Base-by-base conservation (phyloP, 2,113 vertebrate species). In the Mesoclemmys tuberculata region DNA sequence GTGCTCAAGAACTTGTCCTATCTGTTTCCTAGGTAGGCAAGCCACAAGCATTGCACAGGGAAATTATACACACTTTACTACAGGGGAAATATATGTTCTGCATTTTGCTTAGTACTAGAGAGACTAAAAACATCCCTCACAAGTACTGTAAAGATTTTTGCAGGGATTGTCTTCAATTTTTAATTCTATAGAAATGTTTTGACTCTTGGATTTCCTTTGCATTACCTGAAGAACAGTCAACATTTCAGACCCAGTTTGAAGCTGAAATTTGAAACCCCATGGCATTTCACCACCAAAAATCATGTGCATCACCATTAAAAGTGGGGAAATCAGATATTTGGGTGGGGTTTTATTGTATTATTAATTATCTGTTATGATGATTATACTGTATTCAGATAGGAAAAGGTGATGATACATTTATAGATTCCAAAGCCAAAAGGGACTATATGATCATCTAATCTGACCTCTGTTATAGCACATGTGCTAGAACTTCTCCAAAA, bases 221-320 rank as follows among this genome's bases (percentile, higher is more conserved):
- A 89, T 95, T 93, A 90, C 93, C 93, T 96, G 94, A 92, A 84
- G n/a, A 19, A 71, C 93, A 93, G 93, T 95, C 83, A 96, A 89
- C 41, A 89, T 35, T 93, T 93, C 85, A 49, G 55, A 86, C 58
- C 51, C 38, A 82, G 89, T 2, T 94, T 75, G 21, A 94, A 85
- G 48, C 61, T 87, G 86, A 87, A 90, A 90, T 95, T 87, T 94
- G 84, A 91, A 96, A 31, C 75, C 82, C 44, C 80, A 44, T 77
- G 27, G 93, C 52, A 90, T 88, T n/a, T 56, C 90, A 54, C 78
- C 82, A 27, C 10, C 24, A 18, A 44, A 44, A 92, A 93, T 94
- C 92, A 90, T 87, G 93, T 93, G 27, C 87, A 87, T 75, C 84
- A 77, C 8, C 44, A 68, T 0, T n/a, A 27, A 94, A 80, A 26